Percentiles rank a stretch among this genome's conserved stretches.
These are phyloP conservation scores for Theristicus caerulescens DNA, from an alignment of 2,113 vertebrate genomes.

Conservation along the genomic window DNA sequence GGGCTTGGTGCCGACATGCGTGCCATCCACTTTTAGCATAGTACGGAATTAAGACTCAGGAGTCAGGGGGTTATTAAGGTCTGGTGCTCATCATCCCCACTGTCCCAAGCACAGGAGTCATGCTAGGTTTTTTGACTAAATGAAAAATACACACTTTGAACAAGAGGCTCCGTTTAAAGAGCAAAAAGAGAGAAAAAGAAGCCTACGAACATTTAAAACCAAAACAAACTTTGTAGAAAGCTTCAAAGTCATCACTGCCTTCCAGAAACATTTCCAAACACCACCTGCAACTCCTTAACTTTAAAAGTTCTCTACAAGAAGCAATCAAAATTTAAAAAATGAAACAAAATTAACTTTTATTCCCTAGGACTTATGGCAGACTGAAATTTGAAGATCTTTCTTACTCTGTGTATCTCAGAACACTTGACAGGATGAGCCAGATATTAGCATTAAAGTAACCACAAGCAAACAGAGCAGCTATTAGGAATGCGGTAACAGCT, in stretches of 20 bases:
- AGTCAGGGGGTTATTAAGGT: not conserved
- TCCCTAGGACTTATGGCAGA: not conserved
- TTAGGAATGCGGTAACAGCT: slow-evolving; percentile 36
- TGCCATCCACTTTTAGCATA: not conserved
- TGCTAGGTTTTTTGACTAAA: not conserved
- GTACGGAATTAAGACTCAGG: not conserved
- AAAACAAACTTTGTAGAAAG: not conserved
- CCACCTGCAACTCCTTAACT: slow-evolving; percentile 24
- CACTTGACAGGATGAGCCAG: not conserved
- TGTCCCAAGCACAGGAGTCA: not conserved
- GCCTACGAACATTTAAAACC: not conserved
- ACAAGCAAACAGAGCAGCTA: slow-evolving; percentile 28
- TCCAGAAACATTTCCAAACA: slow-evolving; percentile 1
- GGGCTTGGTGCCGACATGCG: accelerated
- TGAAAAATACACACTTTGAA: not conserved
- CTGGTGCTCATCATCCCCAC: not conserved
- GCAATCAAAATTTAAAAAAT: not conserved
- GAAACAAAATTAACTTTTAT: not conserved
- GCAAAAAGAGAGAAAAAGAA: not conserved
- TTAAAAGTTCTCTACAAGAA: not conserved
- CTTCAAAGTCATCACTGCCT: slow-evolving; percentile 9
- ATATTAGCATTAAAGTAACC: not conserved
- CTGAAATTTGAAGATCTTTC: not conserved
- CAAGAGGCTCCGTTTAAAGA: not conserved
- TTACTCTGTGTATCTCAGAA: not conserved